Evolutionary conservation across 2,888 invertebrate genomes (phyloP).

Genomic region (Patella caerulea): DNA sequence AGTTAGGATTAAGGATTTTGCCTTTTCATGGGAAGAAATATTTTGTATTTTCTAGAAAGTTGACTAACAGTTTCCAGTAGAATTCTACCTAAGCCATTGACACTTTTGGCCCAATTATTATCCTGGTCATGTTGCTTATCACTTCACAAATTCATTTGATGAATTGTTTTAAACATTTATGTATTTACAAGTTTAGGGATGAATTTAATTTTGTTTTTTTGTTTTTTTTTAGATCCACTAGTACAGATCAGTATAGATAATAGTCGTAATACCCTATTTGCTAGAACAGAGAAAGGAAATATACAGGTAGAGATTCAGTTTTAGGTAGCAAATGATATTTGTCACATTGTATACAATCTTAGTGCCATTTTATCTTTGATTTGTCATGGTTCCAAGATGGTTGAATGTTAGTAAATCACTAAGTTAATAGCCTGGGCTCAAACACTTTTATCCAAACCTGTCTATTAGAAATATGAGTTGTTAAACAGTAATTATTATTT

Average conservation of each 20-base stretch:
- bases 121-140: too few species aligned
- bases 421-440: too few species aligned
- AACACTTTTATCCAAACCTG: too few species aligned
- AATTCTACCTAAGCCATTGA: too few species aligned
- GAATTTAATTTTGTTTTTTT: background rate
- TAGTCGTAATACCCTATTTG: constrained; percentile 88
- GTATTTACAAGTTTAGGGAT: background rate
- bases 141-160: too few species aligned
- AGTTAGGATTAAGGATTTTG: too few species aligned
- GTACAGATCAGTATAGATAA: constrained; percentile 89
- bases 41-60: too few species aligned
- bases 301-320: constrained; percentile 69
- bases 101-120: too few species aligned
- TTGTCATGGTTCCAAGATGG: background rate
- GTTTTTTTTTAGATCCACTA: constrained; percentile 80
- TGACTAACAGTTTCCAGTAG: too few species aligned
- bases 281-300: constrained; percentile 88
- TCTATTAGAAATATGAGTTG: background rate
- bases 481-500: constrained; percentile 14
- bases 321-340: background rate
- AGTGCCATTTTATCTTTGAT: background rate
- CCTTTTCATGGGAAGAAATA: too few species aligned
- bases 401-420: background rate
- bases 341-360: background rate
- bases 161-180: too few species aligned